Evolutionary conservation across 30 jellyfish, hydroid and myxozoan species (phyloP).

Genomic region (Hydractinia symbiolongicarpus): DNA sequence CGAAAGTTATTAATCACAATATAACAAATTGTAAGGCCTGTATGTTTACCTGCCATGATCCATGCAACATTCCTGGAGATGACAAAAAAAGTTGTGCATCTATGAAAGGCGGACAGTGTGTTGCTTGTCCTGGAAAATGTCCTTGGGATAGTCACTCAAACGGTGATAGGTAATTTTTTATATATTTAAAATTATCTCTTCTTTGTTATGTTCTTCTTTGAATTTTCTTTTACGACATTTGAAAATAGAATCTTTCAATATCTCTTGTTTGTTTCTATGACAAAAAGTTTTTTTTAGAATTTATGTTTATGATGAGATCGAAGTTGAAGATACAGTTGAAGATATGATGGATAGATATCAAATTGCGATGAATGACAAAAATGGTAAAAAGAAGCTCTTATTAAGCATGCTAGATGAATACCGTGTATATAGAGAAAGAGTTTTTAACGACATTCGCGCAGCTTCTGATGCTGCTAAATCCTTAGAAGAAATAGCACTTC

Average conservation of each 20-base stretch:
- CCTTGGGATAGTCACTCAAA: neutral
- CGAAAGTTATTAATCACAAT: neutral
- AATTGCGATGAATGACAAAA: constrained; percentile 3
- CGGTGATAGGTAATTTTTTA: neutral
- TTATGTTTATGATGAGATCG: constrained; percentile 1
- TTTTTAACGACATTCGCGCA: neutral
- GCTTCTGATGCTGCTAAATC: neutral
- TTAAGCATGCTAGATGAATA: neutral
- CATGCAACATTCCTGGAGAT: neutral
- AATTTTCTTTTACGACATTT: no score
- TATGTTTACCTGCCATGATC: neutral
- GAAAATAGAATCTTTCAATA: no score
- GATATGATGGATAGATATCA: neutral
- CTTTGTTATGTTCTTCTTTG: no score
- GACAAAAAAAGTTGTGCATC: neutral
- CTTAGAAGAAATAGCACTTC: neutral
- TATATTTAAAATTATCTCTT: no score
- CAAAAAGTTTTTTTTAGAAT: neutral
- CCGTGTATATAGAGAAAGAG: neutral
- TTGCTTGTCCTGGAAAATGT: constrained; percentile 16
- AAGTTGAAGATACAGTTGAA: neutral
- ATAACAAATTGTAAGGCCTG: neutral
- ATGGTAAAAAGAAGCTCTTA: neutral
- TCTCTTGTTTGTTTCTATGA: no score
- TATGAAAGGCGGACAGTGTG: neutral